Percentiles rank a stretch among this genome's conserved stretches.
phyloP scores from a whole-genome alignment of 1,140 invertebrate species.

The Eciton burchellii region DNA sequence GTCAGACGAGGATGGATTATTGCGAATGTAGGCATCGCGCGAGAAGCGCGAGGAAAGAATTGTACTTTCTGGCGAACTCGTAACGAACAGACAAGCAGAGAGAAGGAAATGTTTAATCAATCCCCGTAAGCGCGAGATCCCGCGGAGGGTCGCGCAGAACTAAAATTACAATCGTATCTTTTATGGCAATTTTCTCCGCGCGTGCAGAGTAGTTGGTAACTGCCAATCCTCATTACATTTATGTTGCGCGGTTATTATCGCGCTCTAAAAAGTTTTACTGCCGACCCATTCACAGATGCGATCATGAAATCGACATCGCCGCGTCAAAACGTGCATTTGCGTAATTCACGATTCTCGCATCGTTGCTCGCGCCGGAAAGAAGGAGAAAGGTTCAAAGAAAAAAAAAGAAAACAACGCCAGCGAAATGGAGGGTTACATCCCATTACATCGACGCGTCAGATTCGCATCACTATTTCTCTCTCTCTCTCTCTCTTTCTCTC shows the following conservation, averaged over 20 bases:
- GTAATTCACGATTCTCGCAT: constrained; percentile 58
- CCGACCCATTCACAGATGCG: constrained; percentile 30
- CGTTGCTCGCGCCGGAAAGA: constrained; percentile 36
- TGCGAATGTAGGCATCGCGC: constrained; percentile 32
- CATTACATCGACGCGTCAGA: constrained; percentile 27
- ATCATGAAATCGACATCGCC: constrained; percentile 48
- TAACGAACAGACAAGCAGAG: not conserved
- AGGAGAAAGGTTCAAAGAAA: not conserved
- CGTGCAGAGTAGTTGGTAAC: not conserved
- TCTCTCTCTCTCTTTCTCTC: not conserved
- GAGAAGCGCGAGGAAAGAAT: not conserved
- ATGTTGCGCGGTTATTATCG: not conserved
- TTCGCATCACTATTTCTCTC: not conserved
- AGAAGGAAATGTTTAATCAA: constrained; percentile 26
- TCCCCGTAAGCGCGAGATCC: not conserved
- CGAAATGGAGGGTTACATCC: constrained; percentile 43
- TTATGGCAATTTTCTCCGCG: not conserved
- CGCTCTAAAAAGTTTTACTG: constrained; percentile 12
- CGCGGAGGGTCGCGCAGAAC: not conserved
- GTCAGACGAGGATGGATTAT: constrained; percentile 43
- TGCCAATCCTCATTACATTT: not conserved
- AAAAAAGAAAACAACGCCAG: constrained; percentile 6
- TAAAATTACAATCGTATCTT: not conserved
- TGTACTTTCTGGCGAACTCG: no score
- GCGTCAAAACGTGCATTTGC: constrained; percentile 53